phyloP scores from a whole-genome alignment of 2,888 invertebrate species.

The Pachycephus smyrnensis region DNA sequence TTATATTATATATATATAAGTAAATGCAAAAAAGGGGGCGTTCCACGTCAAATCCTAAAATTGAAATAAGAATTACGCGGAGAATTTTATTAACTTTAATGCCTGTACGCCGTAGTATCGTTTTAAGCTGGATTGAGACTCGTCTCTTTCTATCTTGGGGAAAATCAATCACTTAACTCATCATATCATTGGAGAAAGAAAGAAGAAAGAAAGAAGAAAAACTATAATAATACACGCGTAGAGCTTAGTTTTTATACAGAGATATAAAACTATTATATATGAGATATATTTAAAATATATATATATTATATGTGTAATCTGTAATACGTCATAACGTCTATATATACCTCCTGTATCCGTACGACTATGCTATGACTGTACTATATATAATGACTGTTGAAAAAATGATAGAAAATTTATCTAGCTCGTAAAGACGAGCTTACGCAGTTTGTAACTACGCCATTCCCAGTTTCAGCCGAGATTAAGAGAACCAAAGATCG shows the following conservation, averaged over 20 bases:
- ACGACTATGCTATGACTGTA: neutral
- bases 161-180: conserved; percentile 42
- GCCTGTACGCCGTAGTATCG: neutral
- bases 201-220: neutral
- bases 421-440: neutral
- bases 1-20: neutral
- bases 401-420: neutral
- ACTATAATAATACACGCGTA: conserved; percentile 18
- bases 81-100: neutral
- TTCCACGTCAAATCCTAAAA: neutral
- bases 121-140: neutral
- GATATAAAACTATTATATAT: conserved; percentile 19
- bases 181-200: conserved; percentile 38
- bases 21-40: neutral
- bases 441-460: neutral
- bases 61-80: neutral
- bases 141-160: conserved; percentile 19
- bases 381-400: neutral
- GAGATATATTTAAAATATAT: neutral
- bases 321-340: neutral
- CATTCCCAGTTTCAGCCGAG: neutral
- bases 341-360: neutral
- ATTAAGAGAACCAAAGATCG: neutral
- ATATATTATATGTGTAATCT: conserved; percentile 3
- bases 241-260: conserved; percentile 37